Evolutionary conservation across 2,113 vertebrate species (phyloP).

Genomic region (Paramisgurnus dabryanus): DNA sequence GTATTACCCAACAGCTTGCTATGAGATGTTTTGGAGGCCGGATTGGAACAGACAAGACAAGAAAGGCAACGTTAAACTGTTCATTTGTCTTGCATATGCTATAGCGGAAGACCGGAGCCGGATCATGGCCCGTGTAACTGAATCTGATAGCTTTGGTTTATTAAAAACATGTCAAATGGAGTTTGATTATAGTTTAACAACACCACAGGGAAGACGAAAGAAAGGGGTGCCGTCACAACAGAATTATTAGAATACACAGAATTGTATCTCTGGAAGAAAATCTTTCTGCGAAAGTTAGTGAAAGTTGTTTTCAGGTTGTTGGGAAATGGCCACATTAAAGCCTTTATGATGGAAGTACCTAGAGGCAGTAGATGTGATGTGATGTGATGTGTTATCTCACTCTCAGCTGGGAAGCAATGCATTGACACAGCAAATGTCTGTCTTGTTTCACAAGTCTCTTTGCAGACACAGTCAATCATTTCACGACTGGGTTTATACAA

Average conservation of each 20-base stretch:
- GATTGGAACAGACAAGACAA: conserved; percentile 41
- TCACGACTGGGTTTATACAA: conserved; percentile 19
- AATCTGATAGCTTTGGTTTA: conserved; percentile 7
- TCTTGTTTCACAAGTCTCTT: conserved; percentile 28
- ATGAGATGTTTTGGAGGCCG: conserved; percentile 34
- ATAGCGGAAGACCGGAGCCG: conserved; percentile 14
- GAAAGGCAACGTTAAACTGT: conserved; percentile 37
- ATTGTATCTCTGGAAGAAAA: neutral
- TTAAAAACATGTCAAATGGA: conserved; percentile 38
- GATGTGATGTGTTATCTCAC: conserved; percentile 13
- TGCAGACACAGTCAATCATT: neutral
- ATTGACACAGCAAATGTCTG: neutral
- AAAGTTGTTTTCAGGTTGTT: no score
- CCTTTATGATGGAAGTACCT: neutral
- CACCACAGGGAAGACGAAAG: neutral
- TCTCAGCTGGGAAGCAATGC: conserved; percentile 19
- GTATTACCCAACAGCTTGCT: conserved; percentile 34
- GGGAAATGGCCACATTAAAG: no score
- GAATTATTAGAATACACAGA: neutral
- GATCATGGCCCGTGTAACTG: conserved; percentile 26
- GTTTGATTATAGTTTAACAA: conserved; percentile 16
- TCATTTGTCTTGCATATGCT: conserved; percentile 33
- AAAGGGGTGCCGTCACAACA: neutral
- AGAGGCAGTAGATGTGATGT: neutral
- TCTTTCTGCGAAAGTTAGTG: no score